Evolutionary conservation across 2,113 vertebrate species (phyloP).

Genomic region (Aramus guarauna): DNA sequence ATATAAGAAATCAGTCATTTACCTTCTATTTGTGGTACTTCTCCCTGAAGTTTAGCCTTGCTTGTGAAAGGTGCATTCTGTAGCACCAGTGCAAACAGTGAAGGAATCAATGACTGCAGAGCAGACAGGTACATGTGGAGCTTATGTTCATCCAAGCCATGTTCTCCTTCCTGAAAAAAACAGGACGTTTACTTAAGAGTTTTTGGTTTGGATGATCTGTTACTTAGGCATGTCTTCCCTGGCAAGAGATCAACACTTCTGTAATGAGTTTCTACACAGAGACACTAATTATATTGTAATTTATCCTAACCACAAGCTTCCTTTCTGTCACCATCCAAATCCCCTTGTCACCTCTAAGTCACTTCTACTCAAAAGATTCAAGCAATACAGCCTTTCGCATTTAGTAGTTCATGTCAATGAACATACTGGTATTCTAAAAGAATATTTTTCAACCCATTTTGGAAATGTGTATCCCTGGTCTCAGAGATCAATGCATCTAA

Average conservation of each 20-base stretch:
- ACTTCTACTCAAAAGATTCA: neutral
- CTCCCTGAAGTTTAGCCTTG: constrained; percentile 88
- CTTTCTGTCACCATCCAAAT: neutral
- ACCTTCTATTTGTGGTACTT: constrained; percentile 93
- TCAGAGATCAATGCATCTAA: neutral
- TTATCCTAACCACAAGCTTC: neutral
- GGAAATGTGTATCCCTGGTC: neutral
- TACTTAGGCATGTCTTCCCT: neutral
- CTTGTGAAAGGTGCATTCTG: constrained; percentile 93
- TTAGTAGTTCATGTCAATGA: neutral
- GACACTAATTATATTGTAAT: neutral
- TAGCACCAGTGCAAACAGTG: constrained; percentile 91
- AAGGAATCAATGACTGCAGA: constrained; percentile 93
- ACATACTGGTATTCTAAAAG: neutral
- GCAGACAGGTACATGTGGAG: constrained; percentile 93
- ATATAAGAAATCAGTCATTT: neutral
- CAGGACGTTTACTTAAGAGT: neutral
- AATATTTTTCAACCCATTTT: neutral
- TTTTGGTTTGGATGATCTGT: neutral
- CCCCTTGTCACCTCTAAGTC: neutral
- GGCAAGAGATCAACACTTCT: neutral
- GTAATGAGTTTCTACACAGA: neutral
- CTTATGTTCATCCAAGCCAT: constrained; percentile 93
- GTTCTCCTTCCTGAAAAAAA: constrained; percentile 89
- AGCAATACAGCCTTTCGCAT: neutral